Conservation (phyloP, 64 coral and sea anemone species). For the Catalaphyllia jardinei region DNA sequence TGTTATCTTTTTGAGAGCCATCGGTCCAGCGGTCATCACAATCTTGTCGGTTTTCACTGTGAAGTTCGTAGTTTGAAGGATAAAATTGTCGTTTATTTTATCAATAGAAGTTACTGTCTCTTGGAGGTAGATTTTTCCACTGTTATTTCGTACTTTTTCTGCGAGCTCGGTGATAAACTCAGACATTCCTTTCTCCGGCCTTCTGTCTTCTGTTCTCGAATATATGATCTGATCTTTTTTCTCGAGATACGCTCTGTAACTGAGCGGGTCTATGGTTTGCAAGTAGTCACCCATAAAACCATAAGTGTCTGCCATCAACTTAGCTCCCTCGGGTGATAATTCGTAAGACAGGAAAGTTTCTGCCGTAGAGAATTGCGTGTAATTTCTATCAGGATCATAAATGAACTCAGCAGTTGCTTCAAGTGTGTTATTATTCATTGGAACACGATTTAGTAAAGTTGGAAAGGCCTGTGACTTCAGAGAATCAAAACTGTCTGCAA, state of each 20-base stretch:
- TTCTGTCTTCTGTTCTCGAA: neutral
- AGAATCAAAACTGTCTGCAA: neutral
- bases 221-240: too few species aligned
- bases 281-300: conserved; percentile 16
- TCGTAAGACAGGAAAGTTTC: neutral
- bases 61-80: neutral
- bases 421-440: neutral
- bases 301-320: neutral
- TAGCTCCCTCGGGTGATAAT: conserved; percentile 9
- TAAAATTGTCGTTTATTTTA: neutral
- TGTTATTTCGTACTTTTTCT: neutral
- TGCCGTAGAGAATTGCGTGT: neutral
- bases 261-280: neutral
- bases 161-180: neutral
- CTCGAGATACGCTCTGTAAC: neutral
- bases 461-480: neutral
- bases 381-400: neutral
- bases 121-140: neutral
- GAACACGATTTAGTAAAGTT: neutral
- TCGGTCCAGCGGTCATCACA: neutral
- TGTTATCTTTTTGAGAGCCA: conserved; percentile 9
- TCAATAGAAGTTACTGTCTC: neutral
- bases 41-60: conserved; percentile 2
- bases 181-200: neutral
- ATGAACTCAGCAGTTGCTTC: neutral